These are phyloP conservation scores for Rhinichthys klamathensis DNA, from an alignment of 2,113 vertebrate species.

Conservation along the genomic window DNA sequence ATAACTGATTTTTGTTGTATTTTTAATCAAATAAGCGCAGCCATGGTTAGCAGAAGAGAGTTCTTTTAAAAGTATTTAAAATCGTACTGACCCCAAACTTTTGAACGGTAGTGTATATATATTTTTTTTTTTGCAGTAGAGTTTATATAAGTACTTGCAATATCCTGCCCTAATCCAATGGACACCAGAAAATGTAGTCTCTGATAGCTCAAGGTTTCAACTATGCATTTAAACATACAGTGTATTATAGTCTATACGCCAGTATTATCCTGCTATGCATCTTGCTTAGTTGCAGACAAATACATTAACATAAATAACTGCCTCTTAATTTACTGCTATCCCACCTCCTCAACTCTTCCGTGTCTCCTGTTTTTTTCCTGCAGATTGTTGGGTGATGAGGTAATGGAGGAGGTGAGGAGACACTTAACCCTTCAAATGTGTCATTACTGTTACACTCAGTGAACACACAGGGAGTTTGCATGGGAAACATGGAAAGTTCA, in stretches of 20 bases:
- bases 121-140: too few species aligned
- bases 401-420: slow-evolving; percentile 58
- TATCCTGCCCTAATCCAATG: not conserved
- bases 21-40: too few species aligned
- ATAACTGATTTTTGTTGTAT: too few species aligned
- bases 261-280: not conserved
- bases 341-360: not conserved
- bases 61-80: too few species aligned
- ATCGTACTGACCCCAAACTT: too few species aligned
- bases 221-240: not conserved
- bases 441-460: slow-evolving; percentile 55
- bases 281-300: not conserved
- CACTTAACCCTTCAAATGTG: slow-evolving; percentile 24
- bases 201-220: not conserved
- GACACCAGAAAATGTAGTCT: not conserved
- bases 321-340: not conserved
- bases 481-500: not conserved
- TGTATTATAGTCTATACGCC: not conserved
- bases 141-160: not conserved
- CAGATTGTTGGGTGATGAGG: slow-evolving; percentile 61
- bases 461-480: not conserved
- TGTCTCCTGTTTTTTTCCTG: slow-evolving; percentile 25
- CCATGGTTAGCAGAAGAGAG: too few species aligned
- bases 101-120: too few species aligned
- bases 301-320: not conserved